Evolutionary conservation across 64 coral and sea anemone genomes (phyloP).

Genomic region (Platygyra sinensis): DNA sequence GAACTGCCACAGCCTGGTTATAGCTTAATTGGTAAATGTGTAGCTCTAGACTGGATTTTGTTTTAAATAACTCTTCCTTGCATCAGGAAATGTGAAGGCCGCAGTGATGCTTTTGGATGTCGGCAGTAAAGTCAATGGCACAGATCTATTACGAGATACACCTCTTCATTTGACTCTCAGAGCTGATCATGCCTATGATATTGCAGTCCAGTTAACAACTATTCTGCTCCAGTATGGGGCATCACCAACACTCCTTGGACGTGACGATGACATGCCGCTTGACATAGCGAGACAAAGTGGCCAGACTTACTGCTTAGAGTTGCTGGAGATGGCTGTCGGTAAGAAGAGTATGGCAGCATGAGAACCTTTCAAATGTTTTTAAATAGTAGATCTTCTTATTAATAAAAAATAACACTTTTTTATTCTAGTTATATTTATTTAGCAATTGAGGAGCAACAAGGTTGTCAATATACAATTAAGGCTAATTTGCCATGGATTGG

Average conservation of each 20-base stretch:
- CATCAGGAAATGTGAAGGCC: slow-evolving; percentile 57
- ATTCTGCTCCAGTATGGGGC: slow-evolving; percentile 83
- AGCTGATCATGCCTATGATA: slow-evolving; percentile 61
- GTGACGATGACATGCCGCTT: slow-evolving; percentile 77
- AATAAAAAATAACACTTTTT: no score
- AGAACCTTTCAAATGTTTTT: no score
- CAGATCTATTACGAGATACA: slow-evolving; percentile 74
- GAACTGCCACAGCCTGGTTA: no score
- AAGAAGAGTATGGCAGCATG: background rate
- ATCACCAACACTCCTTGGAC: slow-evolving; percentile 67
- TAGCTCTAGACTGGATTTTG: background rate
- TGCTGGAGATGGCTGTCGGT: slow-evolving; percentile 66
- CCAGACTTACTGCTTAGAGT: slow-evolving; percentile 64
- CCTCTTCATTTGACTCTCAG: slow-evolving; percentile 70
- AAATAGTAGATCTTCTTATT: no score
- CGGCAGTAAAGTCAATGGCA: slow-evolving; percentile 72
- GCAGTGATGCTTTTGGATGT: slow-evolving; percentile 69
- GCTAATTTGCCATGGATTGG: no score
- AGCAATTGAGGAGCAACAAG: no score
- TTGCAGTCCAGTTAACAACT: slow-evolving; percentile 69
- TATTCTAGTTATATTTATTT: no score
- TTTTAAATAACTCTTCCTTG: background rate
- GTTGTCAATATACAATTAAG: no score
- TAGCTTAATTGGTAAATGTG: no score
- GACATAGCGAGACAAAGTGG: slow-evolving; percentile 60